phyloP scores from a whole-genome alignment of 2,797 vertebrate genomes.

The Pipistrellus pipistrellus region DNA sequence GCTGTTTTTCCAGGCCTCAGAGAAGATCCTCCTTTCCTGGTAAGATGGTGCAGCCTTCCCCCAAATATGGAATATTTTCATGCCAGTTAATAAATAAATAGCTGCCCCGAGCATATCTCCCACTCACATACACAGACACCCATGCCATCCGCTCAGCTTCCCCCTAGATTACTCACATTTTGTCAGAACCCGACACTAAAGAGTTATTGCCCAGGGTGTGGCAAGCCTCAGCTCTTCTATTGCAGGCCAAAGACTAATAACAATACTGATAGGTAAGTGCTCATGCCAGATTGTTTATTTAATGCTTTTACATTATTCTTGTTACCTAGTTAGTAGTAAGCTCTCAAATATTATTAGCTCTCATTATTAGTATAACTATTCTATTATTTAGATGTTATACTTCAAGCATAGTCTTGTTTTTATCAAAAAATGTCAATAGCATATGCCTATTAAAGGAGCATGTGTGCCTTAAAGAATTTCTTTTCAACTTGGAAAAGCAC shows the following conservation, averaged over 20 bases:
- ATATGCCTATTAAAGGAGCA: background rate
- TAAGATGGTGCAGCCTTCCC: too few relatives aligned
- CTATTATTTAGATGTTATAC: background rate
- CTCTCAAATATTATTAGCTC: background rate
- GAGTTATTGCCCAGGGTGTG: background rate
- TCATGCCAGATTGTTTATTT: background rate
- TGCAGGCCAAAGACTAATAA: background rate
- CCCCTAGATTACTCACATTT: background rate
- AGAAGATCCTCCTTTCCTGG: too few relatives aligned
- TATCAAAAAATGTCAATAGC: slow-evolving; percentile 28
- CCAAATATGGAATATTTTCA: too few relatives aligned
- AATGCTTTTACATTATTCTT: background rate
- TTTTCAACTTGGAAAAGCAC: background rate
- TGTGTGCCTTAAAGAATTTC: background rate
- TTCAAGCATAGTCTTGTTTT: background rate
- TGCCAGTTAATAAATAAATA: background rate
- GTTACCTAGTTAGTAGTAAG: background rate
- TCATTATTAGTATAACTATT: background rate
- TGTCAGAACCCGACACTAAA: background rate
- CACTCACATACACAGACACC: background rate
- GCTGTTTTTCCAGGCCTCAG: too few relatives aligned
- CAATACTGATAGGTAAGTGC: background rate
- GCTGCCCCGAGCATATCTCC: background rate
- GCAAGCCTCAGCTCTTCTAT: background rate
- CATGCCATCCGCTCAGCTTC: background rate